These are phyloP conservation scores for Cephalopachus bancanus DNA, from an alignment of 2,797 vertebrate species.

Conservation along the genomic window DNA sequence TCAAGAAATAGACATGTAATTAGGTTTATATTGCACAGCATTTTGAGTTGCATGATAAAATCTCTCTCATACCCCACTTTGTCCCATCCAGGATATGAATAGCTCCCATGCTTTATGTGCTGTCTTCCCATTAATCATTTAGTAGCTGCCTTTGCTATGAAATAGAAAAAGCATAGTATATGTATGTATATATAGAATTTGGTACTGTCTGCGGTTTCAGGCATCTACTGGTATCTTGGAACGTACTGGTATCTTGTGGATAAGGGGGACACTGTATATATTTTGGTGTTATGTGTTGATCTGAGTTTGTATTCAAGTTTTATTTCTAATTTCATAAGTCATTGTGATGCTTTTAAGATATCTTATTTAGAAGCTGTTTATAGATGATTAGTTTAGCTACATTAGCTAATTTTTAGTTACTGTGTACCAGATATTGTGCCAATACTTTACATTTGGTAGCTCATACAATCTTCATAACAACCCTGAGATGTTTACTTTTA, in stretches of 20 bases:
- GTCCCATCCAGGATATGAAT: not conserved
- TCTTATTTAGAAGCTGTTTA: constrained; percentile 50
- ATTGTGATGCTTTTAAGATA: not conserved
- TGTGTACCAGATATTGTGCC: not conserved
- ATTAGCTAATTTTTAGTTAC: not conserved
- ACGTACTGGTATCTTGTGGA: not conserved
- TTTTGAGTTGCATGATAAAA: not conserved
- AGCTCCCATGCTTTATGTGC: not conserved
- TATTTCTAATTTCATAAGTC: constrained; percentile 10
- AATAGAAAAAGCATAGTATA: not conserved
- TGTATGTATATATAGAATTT: not conserved
- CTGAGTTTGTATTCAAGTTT: constrained; percentile 53
- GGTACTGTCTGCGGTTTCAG: not conserved
- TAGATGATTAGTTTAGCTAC: not conserved
- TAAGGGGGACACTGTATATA: not conserved
- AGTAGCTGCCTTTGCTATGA: not conserved
- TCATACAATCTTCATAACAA: constrained; percentile 31
- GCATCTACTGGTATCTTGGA: not conserved
- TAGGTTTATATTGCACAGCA: not conserved
- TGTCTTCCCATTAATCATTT: not conserved
- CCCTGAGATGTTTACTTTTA: constrained; percentile 20
- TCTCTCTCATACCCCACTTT: not conserved
- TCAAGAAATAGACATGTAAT: not conserved
- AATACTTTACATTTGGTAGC: not conserved
- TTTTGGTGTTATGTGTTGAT: not conserved